A percentile compares a stretch with the other conserved stretches of the same genome.
Conservation (phyloP, 2,113 vertebrate genomes). For the Otolemur garnettii region DNA sequence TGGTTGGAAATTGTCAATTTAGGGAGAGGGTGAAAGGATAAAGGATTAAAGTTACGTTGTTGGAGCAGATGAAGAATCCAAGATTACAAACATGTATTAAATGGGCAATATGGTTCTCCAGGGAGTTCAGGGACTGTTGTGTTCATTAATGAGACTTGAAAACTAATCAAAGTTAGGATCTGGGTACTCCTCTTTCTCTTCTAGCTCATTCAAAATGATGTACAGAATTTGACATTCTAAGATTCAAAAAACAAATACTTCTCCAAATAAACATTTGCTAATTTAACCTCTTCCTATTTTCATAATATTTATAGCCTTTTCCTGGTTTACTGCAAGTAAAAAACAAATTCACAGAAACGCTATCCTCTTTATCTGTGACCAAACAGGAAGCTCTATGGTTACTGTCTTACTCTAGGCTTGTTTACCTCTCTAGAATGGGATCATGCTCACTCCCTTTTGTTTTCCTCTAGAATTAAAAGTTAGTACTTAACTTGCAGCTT, state of each 20-base stretch:
- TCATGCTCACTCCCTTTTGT: not conserved
- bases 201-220: not conserved
- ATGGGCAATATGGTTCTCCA: not conserved
- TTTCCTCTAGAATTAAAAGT: not conserved
- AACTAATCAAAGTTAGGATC: not conserved
- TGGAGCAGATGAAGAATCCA: not conserved
- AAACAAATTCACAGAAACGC: not conserved
- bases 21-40: not conserved
- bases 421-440: not conserved
- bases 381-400: not conserved
- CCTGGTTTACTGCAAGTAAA: slow-evolving; percentile 2
- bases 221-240: not conserved
- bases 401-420: not conserved
- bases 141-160: not conserved
- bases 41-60: not conserved
- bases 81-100: not conserved
- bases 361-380: not conserved
- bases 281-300: not conserved
- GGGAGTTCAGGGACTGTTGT: not conserved
- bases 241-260: not conserved
- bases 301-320: not conserved
- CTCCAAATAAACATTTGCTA: not conserved
- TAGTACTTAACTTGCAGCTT: not conserved
- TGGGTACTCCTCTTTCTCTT: not conserved
- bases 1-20: slow-evolving; percentile 20